Evolutionary conservation across 2,888 invertebrate species (phyloP).

Genomic region (Monopis laevigella): DNA sequence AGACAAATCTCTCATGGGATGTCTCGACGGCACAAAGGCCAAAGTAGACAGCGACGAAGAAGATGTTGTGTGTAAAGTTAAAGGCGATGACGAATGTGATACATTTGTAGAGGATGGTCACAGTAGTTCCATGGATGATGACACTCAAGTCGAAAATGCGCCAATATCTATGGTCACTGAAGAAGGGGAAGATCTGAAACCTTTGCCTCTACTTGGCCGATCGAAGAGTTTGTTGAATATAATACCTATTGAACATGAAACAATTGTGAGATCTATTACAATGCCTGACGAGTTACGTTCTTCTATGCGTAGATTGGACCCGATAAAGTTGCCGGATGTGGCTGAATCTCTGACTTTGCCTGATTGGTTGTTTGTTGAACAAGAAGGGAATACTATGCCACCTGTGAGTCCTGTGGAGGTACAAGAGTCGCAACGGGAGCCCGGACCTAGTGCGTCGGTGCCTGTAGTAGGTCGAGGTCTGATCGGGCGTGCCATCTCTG

Average conservation of each 20-base stretch:
- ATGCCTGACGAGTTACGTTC: constrained; percentile 45
- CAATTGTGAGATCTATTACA: constrained; percentile 34
- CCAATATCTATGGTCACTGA: constrained; percentile 28
- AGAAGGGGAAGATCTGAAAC: constrained; percentile 32
- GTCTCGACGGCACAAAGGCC: constrained; percentile 48
- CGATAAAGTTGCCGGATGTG: constrained; percentile 51
- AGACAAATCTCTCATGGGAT: constrained; percentile 59
- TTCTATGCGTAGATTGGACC: constrained; percentile 56
- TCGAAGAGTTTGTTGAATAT: constrained; percentile 55
- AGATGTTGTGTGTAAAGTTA: constrained; percentile 56
- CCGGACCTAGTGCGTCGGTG: too few species aligned
- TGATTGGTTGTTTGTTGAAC: constrained; percentile 55
- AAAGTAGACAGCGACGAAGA: constrained; percentile 52
- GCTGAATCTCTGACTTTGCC: constrained; percentile 50
- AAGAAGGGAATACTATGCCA: constrained; percentile 52
- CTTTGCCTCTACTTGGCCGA: constrained; percentile 32
- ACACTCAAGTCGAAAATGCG: constrained; percentile 42
- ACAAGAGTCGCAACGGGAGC: too few species aligned
- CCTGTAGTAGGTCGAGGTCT: too few species aligned
- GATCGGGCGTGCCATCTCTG: too few species aligned
- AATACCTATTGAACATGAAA: constrained; percentile 24
- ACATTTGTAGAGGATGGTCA: constrained; percentile 22
- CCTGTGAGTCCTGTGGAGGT: too few species aligned
- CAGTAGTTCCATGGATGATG: constrained; percentile 41
- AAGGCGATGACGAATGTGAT: constrained; percentile 21